phyloP scores from a whole-genome alignment of 2,113 vertebrate genomes.

The Nothobranchius kuhntae region DNA sequence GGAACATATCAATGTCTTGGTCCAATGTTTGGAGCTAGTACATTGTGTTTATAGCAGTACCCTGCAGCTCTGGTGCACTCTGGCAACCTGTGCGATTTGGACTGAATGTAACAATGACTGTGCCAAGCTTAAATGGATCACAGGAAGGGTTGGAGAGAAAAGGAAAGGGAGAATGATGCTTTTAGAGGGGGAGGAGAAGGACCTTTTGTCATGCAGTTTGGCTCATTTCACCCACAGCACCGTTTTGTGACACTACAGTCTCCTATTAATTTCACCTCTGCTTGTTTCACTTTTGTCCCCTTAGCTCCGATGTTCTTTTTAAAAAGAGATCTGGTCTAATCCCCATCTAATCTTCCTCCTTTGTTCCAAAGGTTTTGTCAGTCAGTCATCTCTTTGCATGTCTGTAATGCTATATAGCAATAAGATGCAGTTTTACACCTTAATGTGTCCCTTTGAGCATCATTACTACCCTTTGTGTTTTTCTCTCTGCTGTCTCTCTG shows the following conservation, averaged over 20 bases:
- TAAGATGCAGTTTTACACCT: constrained; percentile 7
- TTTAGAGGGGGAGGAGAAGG: not conserved
- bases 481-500: constrained; percentile 31
- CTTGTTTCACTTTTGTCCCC: not conserved
- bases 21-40: constrained; percentile 25
- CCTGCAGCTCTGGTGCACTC: constrained; percentile 19
- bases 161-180: constrained; percentile 9
- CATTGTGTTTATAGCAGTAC: constrained; percentile 26
- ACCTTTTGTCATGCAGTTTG: constrained; percentile 19
- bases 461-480: constrained; percentile 33
- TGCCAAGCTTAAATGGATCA: constrained; percentile 35
- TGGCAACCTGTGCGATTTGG: constrained; percentile 34
- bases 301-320: not conserved
- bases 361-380: constrained; percentile 1
- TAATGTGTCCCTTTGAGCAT: constrained; percentile 4
- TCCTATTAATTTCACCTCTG: not conserved
- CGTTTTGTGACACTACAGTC: constrained; percentile 14
- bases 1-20: constrained; percentile 51
- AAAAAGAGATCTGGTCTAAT: not conserved
- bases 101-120: constrained; percentile 33
- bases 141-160: constrained; percentile 21
- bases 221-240: constrained; percentile 13
- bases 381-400: not conserved
- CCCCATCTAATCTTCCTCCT: not conserved
- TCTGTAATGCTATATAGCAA: not conserved